Conservation (phyloP, 2,113 vertebrate species). For the Chlamydotis undulata region DNA sequence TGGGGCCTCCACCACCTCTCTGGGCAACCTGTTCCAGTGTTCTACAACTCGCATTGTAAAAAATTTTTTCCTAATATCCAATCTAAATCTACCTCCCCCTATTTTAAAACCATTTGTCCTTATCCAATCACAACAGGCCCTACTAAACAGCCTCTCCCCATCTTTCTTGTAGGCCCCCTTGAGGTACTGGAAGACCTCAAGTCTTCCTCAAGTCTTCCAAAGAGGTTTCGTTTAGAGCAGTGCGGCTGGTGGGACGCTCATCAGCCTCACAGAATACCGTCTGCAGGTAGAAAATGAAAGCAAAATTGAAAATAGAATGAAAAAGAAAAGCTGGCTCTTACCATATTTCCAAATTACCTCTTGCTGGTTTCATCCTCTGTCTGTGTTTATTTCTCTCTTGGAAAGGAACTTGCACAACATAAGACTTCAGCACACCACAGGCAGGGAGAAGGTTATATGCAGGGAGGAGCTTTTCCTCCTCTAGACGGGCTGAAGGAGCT, state of each 20-base stretch:
- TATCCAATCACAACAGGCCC: no score
- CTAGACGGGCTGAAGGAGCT: background rate
- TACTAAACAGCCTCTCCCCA: no score
- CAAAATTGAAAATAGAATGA: background rate
- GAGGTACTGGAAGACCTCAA: no score
- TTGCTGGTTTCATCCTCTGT: background rate
- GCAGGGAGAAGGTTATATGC: background rate
- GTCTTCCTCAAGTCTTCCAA: no score
- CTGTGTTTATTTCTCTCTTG: background rate
- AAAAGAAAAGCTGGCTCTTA: background rate
- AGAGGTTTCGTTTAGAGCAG: background rate
- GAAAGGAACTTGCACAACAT: background rate
- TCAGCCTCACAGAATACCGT: background rate
- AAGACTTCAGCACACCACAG: background rate
- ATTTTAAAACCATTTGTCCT: no score
- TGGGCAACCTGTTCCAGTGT: no score
- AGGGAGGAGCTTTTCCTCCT: background rate
- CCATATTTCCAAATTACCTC: background rate
- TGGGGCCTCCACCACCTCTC: no score
- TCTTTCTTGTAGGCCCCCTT: no score
- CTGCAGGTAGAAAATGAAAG: background rate
- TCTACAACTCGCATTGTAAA: no score
- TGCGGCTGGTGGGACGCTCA: background rate
- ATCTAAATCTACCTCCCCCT: no score
- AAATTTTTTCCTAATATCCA: no score